Evolutionary conservation across 2,113 vertebrate species (phyloP), one percentile per base, ranked within the genome.

Genomic region (Siniperca chuatsi): DNA sequence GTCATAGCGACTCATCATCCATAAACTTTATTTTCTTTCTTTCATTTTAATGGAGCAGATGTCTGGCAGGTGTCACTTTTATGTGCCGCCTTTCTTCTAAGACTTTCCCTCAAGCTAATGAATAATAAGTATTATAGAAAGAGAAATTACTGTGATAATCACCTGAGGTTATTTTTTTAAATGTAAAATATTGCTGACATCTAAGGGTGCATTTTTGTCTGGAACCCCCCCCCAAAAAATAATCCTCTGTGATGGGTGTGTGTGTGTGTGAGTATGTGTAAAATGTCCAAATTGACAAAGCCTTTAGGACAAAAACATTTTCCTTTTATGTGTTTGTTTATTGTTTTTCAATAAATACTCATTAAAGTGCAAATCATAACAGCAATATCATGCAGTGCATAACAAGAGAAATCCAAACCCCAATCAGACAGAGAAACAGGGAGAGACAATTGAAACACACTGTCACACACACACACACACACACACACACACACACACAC

Each of bases 291-390:
- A 69, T 2, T 8, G 57, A 69, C 46, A 79, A 72, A 78, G 2
- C 58, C 48, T 57, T 55, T 0, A 46, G 18, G 58, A 75, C 4
- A 42, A 70, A 78, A 33, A 12, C 15, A 21, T 9, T 78, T 73
- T 72, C 35, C 37, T 86, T 76, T 77, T 78, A 46, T 78, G 79
- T 83, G 44, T 94, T 79, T 87, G 76, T 92, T 93, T 95, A 85
- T 87, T 91, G 92, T 93, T 89, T 90, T 89, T 92, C 93, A 96
- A 96, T 95, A 95, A 94, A 95, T 95, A 96, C 81, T 92, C 87
- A 91, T 92, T 94, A 94, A 96, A 96, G 95, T 96, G 95, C 96
- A 96, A 96, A 96, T 94, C 83, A 94, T 90, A 94, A 95, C 90
- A 94, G 91, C 90, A 95, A 95, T 78, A 93, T 90, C 96, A 96